phyloP scores from a whole-genome alignment of 2,888 invertebrate genomes.

The Nomada fabriciana region DNA sequence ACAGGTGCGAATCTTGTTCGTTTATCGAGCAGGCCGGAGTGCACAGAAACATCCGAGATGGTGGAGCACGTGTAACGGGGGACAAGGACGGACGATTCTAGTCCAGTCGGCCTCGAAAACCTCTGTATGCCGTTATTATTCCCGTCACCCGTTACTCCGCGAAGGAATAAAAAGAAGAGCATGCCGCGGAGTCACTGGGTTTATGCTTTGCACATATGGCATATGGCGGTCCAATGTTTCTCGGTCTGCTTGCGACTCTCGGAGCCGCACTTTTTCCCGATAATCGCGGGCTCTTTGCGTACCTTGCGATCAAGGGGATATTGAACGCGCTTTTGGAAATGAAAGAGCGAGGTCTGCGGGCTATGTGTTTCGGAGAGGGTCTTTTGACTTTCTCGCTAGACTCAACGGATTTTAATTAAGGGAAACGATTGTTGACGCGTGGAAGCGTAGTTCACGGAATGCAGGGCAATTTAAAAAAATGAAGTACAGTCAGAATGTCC shows the following conservation, averaged over 20 bases:
- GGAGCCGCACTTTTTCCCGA: conserved; percentile 28
- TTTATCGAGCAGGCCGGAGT: neutral
- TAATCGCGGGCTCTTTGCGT: conserved; percentile 13
- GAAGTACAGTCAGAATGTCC: too few species aligned
- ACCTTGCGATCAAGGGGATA: neutral
- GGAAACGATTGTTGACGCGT: too few species aligned
- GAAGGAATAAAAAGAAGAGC: conserved; percentile 64
- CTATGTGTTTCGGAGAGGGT: neutral
- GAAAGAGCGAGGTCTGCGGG: neutral
- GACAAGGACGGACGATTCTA: conserved; percentile 66
- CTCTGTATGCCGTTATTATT: conserved; percentile 78
- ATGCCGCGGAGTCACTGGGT: conserved; percentile 62
- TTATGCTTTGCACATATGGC: conserved; percentile 58
- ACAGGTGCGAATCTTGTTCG: conserved; percentile 1
- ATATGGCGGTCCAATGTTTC: conserved; percentile 58
- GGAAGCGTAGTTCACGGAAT: too few species aligned
- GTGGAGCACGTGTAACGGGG: conserved; percentile 46
- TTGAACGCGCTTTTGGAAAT: neutral
- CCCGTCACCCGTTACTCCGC: conserved; percentile 78
- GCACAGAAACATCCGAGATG: neutral
- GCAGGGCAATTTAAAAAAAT: too few species aligned
- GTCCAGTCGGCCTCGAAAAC: conserved; percentile 79
- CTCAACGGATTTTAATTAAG: too few species aligned
- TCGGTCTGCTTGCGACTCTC: conserved; percentile 37
- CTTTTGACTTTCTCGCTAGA: neutral